Base-by-base conservation (phyloP, 1,140 invertebrate species). In the Drosophila murphyi region DNA sequence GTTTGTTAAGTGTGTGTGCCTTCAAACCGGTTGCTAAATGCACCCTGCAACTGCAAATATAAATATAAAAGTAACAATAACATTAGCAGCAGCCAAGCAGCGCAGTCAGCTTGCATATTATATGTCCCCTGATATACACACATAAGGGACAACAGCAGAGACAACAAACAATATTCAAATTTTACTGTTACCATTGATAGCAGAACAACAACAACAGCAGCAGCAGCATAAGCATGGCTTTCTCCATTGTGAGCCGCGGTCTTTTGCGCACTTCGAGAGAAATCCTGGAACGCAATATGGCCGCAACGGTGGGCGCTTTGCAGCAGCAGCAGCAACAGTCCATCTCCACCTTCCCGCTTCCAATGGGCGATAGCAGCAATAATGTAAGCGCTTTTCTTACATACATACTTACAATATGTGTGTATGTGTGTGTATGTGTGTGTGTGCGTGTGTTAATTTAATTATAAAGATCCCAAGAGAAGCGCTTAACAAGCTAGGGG, bases 241-340 rank as follows among this genome's bases (percentile, higher is more conserved):
- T 92, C 63, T 76, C 81, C 50, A 86, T 92, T 79, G 76, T 92
- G 32, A 92, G 87, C 65, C 90, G 90, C 60, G 67, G 74, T 48
- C 65, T 92, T 69, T 83, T 92, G 90, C 90, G 90, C 72, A 92
- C 90, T 83, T 92, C 87, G 64, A 86, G 79, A 76, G 90, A 92
- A 86, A 86, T 92, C 63, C 76, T 92, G 76, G 90, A 92, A 76
- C 90, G 90, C 87, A 92, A 91, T 78, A 83, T 92, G 76, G 86
- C 76, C 73, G 87, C 86, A 72, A 83, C 80, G 67, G 71, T 88
- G 50, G 80, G 74, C 55, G 81, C 86, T 63, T 62, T 89, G 60
- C 83, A 73, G 20, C 72, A 69, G 29, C 76, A 72, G 28, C 75
- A 70, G 29, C 64, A 60, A 28, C 76, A 75, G 50, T 50, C 63